phyloP scores from a whole-genome alignment of 53 echinoderm and acorn worm genomes.

The Paracentrotus lividus region DNA sequence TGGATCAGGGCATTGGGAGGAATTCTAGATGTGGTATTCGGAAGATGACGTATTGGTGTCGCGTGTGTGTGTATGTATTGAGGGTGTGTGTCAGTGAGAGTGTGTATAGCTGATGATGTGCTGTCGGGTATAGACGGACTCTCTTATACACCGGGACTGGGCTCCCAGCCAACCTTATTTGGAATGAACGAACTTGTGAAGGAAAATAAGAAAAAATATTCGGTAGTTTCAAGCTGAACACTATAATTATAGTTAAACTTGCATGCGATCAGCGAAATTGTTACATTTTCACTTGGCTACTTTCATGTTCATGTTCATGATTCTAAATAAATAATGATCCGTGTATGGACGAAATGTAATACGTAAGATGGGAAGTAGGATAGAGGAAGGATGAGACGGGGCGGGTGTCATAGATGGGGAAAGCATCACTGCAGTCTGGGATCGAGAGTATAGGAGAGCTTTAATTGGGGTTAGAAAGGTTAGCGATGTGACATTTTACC shows the following conservation, averaged over 20 bases:
- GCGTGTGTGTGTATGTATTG: slow-evolving; percentile 31
- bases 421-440: not conserved
- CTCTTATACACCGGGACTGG: slow-evolving; percentile 9
- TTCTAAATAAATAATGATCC: not conserved
- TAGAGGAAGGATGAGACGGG: not conserved
- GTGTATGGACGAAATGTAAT: not conserved
- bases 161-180: slow-evolving; percentile 58
- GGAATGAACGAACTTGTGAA: slow-evolving; percentile 39
- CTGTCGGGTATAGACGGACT: not conserved
- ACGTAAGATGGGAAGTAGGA: not conserved
- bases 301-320: not conserved
- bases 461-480: not conserved
- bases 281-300: not conserved
- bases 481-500: slow-evolving; percentile 9
- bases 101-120: slow-evolving; percentile 42
- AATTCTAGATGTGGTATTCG: slow-evolving; percentile 66
- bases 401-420: not conserved
- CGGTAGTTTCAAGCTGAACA: not conserved
- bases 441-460: not conserved
- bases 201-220: not conserved
- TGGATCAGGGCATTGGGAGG: slow-evolving; percentile 31
- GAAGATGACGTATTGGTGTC: slow-evolving; percentile 67
- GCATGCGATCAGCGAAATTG: not conserved
- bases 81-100: not conserved
- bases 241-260: not conserved